Conservation (phyloP, 1,140 invertebrate genomes). For the Pseudomyrmex sp. region DNA sequence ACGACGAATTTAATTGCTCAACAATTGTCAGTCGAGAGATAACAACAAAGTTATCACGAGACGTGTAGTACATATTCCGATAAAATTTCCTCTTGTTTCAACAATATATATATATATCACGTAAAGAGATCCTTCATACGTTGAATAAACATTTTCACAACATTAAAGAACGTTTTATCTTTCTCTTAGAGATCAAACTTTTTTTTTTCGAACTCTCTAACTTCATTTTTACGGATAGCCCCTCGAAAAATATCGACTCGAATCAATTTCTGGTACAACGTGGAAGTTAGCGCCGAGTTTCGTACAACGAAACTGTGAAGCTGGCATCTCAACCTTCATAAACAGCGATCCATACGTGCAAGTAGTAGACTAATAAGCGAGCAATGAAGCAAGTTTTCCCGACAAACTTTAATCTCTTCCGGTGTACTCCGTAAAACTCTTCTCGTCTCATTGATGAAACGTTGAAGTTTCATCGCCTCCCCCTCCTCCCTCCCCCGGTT, state of each 20-base stretch:
- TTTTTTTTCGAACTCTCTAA: background rate
- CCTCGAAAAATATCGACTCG: background rate
- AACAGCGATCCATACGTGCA: slow-evolving; percentile 63
- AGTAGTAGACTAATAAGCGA: slow-evolving; percentile 69
- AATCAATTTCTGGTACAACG: background rate
- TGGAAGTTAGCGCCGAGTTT: slow-evolving; percentile 14
- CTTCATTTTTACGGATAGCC: background rate
- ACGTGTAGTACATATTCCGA: background rate
- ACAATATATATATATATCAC: background rate
- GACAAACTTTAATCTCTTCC: slow-evolving; percentile 45
- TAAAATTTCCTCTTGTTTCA: slow-evolving; percentile 5
- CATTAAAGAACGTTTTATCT: background rate
- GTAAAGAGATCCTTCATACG: slow-evolving; percentile 1
- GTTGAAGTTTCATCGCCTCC: slow-evolving; percentile 44
- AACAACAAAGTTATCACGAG: background rate
- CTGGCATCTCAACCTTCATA: slow-evolving; percentile 30
- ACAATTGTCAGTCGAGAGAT: slow-evolving; percentile 6
- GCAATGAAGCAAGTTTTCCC: slow-evolving; percentile 65
- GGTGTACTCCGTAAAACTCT: slow-evolving; percentile 21
- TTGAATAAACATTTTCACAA: background rate
- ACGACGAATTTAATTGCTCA: background rate
- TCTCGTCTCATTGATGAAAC: slow-evolving; percentile 65
- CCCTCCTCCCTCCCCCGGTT: background rate
- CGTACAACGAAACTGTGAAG: background rate
- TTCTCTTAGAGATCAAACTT: background rate